These are phyloP conservation scores for Premnoplex brunnescens DNA, from an alignment of 2,797 vertebrate genomes.

Conservation along the genomic window DNA sequence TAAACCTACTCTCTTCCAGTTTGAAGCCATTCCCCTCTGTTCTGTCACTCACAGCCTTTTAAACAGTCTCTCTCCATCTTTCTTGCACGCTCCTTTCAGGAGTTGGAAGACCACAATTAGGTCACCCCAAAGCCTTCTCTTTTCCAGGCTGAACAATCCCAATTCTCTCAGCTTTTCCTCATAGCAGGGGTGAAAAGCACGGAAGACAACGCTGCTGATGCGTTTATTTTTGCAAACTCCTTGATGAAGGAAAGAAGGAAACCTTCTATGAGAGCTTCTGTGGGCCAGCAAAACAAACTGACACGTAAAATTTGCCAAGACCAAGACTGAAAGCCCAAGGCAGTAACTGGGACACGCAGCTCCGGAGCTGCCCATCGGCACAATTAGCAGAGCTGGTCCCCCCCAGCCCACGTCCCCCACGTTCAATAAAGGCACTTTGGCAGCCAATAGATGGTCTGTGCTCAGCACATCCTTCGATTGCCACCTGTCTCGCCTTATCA, in stretches of 20 bases:
- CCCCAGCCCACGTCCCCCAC: not conserved
- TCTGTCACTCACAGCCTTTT: not conserved
- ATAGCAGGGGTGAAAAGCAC: not conserved
- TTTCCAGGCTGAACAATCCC: not conserved
- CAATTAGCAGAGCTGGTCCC: not conserved
- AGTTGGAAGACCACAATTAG: not conserved
- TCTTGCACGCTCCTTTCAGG: not conserved
- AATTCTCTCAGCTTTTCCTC: not conserved
- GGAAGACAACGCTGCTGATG: not conserved
- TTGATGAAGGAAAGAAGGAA: not conserved
- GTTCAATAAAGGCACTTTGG: slow-evolving; percentile 4
- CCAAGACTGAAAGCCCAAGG: not conserved
- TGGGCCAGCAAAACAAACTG: not conserved
- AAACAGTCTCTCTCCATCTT: not conserved
- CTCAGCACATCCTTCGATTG: slow-evolving; percentile 23
- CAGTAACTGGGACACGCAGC: not conserved
- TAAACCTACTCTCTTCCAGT: not conserved
- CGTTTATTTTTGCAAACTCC: not conserved
- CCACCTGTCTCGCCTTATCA: slow-evolving; percentile 23
- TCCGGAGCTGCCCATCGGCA: not conserved
- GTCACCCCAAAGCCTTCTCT: not conserved
- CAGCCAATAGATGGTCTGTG: not conserved
- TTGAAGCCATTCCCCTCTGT: not conserved
- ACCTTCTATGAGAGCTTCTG: not conserved
- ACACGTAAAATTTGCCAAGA: not conserved